Evolutionary conservation across 1,140 invertebrate genomes (phyloP).

Genomic region (Drosophila lini): DNA sequence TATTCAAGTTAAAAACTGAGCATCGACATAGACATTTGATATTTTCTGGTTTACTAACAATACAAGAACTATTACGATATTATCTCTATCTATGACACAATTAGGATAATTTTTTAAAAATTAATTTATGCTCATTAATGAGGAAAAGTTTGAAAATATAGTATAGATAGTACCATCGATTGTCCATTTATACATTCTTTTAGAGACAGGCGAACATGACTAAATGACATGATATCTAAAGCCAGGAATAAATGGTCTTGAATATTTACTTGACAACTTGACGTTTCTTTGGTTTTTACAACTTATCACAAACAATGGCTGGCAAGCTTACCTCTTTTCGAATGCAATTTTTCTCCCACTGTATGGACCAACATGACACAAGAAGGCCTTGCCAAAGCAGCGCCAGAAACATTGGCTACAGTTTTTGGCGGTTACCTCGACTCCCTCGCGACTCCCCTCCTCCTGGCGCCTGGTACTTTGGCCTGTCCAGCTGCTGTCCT

Average conservation of each 20-base stretch:
- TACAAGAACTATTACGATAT: no score
- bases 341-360: not conserved
- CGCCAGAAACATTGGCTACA: slow-evolving; percentile 63
- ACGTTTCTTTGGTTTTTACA: not conserved
- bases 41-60: no score
- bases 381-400: slow-evolving; percentile 62
- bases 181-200: not conserved
- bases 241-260: not conserved
- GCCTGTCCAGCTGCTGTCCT: slow-evolving; percentile 70
- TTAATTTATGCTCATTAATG: no score
- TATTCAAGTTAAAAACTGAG: no score
- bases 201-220: not conserved
- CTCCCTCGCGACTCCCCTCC: slow-evolving; percentile 6
- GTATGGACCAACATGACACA: slow-evolving; percentile 52
- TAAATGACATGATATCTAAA: not conserved
- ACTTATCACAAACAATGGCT: no score
- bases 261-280: not conserved
- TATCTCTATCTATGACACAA: no score
- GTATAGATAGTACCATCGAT: not conserved
- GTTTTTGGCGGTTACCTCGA: slow-evolving; percentile 65
- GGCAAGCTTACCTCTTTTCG: not conserved
- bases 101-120: no score
- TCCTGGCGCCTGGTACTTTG: slow-evolving; percentile 43
- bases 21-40: no score
- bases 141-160: no score